These are phyloP conservation scores for Rhinophrynus dorsalis DNA, from an alignment of 2,797 vertebrate species.

Conservation along the genomic window DNA sequence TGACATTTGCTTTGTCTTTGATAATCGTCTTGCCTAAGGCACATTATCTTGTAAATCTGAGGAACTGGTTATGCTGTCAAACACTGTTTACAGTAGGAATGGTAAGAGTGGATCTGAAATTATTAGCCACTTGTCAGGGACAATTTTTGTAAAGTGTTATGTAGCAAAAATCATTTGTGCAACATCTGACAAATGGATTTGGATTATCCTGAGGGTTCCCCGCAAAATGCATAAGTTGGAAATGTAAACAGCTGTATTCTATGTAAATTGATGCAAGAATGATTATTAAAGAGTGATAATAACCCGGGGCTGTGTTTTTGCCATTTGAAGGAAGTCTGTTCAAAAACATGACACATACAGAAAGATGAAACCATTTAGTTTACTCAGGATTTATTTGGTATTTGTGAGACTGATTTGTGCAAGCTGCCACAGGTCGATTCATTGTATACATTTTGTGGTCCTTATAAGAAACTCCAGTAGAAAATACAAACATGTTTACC, in stretches of 20 bases:
- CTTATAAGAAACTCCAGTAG: too few relatives aligned
- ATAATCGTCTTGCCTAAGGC: constrained; percentile 44
- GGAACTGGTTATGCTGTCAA: constrained; percentile 47
- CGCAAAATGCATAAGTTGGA: constrained; percentile 26
- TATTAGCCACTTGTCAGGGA: constrained; percentile 46
- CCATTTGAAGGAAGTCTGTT: background rate
- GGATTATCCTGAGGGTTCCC: constrained; percentile 30
- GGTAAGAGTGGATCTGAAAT: constrained; percentile 42
- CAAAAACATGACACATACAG: background rate
- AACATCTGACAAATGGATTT: constrained; percentile 43
- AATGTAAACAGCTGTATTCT: constrained; percentile 27
- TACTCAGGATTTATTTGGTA: too few relatives aligned
- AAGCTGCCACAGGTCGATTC: too few relatives aligned
- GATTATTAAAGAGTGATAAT: background rate
- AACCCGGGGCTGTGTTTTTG: background rate
- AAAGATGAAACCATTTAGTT: too few relatives aligned
- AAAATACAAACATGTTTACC: too few relatives aligned
- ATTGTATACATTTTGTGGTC: too few relatives aligned
- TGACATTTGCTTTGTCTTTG: constrained; percentile 46
- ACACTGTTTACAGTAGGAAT: constrained; percentile 33
- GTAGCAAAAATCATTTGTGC: constrained; percentile 34
- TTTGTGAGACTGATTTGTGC: too few relatives aligned
- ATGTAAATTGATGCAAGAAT: background rate
- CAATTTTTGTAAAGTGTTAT: constrained; percentile 40
- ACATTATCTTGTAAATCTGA: constrained; percentile 31